Evolutionary conservation across 1,140 invertebrate species (phyloP).

Genomic region (Drosophila suzukii): DNA sequence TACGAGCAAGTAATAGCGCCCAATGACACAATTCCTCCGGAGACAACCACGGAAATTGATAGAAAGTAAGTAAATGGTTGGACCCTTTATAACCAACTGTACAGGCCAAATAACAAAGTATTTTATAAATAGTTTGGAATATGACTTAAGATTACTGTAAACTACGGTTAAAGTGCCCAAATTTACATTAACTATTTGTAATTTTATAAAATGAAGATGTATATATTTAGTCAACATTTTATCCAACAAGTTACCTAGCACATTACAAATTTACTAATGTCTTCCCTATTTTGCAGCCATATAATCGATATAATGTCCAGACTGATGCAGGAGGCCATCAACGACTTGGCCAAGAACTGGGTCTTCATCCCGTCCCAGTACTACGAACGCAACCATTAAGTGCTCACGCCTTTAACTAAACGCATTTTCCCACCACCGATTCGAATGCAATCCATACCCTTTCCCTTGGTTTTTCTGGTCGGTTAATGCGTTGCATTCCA

Average conservation of each 20-base stretch:
- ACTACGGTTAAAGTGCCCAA: no score
- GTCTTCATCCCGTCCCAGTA: slow-evolving; percentile 70
- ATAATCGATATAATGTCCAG: slow-evolving; percentile 60
- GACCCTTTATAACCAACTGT: no score
- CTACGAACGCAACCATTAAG: slow-evolving; percentile 50
- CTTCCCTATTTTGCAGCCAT: slow-evolving; percentile 26
- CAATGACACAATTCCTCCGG: not conserved
- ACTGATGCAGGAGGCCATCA: slow-evolving; percentile 64
- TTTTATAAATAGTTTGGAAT: no score
- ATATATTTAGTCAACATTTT: no score
- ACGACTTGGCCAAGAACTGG: slow-evolving; percentile 77
- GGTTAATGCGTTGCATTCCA: slow-evolving; percentile 6
- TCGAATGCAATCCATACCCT: slow-evolving; percentile 12
- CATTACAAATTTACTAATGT: not conserved
- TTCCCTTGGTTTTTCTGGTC: slow-evolving; percentile 3
- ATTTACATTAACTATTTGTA: no score
- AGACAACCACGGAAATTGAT: slow-evolving; percentile 24
- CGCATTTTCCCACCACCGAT: slow-evolving; percentile 33
- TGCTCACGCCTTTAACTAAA: slow-evolving; percentile 24
- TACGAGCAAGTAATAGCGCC: slow-evolving; percentile 46
- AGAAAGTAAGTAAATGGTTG: slow-evolving; percentile 41
- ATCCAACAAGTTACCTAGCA: no score
- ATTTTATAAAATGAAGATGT: no score
- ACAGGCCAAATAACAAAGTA: no score
- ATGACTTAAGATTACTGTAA: no score